Percentiles rank a stretch among this genome's conserved stretches.
These are phyloP conservation scores for Drosophila villosipedis DNA, from an alignment of 2,888 invertebrate genomes.

Conservation along the genomic window DNA sequence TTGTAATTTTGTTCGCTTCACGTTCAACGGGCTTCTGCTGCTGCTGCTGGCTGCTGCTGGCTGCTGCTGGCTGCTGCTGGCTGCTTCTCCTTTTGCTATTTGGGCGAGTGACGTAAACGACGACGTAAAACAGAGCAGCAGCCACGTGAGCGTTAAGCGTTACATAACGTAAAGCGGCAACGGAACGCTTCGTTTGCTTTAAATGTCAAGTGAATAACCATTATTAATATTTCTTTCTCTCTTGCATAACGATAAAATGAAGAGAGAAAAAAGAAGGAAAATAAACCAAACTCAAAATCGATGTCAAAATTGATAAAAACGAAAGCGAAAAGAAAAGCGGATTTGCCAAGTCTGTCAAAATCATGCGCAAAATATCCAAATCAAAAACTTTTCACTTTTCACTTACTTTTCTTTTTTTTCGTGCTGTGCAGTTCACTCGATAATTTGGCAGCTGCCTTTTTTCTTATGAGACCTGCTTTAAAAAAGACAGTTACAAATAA, in stretches of 20 bases:
- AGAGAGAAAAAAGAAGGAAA: neutral
- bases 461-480: slow-evolving; percentile 84
- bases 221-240: slow-evolving; percentile 41
- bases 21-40: slow-evolving; percentile 57
- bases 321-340: slow-evolving; percentile 22
- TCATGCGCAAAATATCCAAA: slow-evolving; percentile 23
- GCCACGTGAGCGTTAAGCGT: slow-evolving; percentile 73
- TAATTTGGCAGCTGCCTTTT: slow-evolving; percentile 73
- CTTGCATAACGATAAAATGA: slow-evolving; percentile 11
- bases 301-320: slow-evolving; percentile 16
- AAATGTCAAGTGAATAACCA: slow-evolving; percentile 67
- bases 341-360: slow-evolving; percentile 25
- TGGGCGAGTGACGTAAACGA: slow-evolving; percentile 67
- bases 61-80: slow-evolving; percentile 4
- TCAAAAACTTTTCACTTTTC: slow-evolving; percentile 1
- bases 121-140: slow-evolving; percentile 70
- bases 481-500: neutral
- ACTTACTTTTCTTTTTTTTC: slow-evolving; percentile 16
- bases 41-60: slow-evolving; percentile 9
- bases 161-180: slow-evolving; percentile 49
- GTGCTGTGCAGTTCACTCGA: slow-evolving; percentile 35
- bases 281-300: neutral
- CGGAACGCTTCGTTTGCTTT: slow-evolving; percentile 71
- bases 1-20: slow-evolving; percentile 69
- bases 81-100: slow-evolving; percentile 44